These are phyloP conservation scores for Chrysogorgia sp. DNA, from an alignment of 92 coral and sea anemone genomes.

Conservation along the genomic window DNA sequence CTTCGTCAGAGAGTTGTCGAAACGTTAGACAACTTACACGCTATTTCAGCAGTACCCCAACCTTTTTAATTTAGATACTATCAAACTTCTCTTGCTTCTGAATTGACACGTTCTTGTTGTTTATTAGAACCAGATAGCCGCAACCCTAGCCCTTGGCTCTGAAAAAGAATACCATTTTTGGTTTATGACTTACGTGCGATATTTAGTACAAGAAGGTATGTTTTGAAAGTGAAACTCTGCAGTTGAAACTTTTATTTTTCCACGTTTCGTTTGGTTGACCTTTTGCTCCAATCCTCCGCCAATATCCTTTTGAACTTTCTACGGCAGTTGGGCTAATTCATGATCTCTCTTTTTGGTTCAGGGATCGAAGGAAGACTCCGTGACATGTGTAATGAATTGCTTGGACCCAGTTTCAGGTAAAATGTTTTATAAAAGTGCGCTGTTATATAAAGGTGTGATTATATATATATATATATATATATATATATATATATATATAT, in stretches of 20 bases:
- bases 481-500: too few species aligned
- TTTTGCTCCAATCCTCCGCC: too few species aligned
- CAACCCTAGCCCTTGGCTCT: constrained; percentile 87
- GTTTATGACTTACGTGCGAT: constrained; percentile 90
- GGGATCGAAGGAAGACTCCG: constrained; percentile 88
- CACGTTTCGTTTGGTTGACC: too few species aligned
- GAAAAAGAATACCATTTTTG: constrained; percentile 92
- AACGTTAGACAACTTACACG: too few species aligned
- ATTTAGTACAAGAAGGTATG: constrained; percentile 49
- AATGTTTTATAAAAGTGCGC: not conserved
- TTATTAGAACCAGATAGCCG: constrained; percentile 83
- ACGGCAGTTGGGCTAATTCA: too few species aligned
- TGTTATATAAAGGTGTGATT: not conserved
- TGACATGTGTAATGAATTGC: constrained; percentile 86
- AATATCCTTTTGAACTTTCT: not conserved
- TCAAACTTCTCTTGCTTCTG: too few species aligned
- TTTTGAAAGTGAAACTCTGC: not conserved
- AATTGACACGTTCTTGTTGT: not conserved
- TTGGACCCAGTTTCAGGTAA: constrained; percentile 92
- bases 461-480: not conserved
- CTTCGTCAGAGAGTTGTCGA: too few species aligned
- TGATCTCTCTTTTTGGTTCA: constrained; percentile 14
- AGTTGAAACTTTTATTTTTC: not conserved
- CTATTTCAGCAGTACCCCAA: too few species aligned
- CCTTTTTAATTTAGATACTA: too few species aligned